Evolutionary conservation across 2,888 invertebrate species (phyloP).

Genomic region (Oscheius sp.): DNA sequence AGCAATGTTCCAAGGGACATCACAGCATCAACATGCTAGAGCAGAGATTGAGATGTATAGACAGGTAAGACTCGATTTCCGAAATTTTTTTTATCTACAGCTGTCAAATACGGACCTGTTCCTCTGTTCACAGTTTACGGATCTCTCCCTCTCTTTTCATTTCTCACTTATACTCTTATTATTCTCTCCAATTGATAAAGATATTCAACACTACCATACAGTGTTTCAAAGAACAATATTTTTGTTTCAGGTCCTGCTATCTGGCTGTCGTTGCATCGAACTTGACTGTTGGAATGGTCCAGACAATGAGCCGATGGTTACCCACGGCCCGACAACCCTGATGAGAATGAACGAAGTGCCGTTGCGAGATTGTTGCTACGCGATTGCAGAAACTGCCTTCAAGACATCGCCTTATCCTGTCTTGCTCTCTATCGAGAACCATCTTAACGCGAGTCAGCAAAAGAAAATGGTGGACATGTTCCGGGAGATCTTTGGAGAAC

Average conservation of each 20-base stretch:
- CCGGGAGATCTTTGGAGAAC: conserved; percentile 62
- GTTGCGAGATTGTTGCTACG: conserved; percentile 88
- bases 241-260: conserved; percentile 81
- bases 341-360: conserved; percentile 64
- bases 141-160: too few species aligned
- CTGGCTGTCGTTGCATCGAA: conserved; percentile 97
- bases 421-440: conserved; percentile 98
- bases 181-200: background rate
- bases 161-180: too few species aligned
- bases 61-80: conserved; percentile 76
- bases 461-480: conserved; percentile 63
- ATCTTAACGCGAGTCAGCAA: conserved; percentile 80
- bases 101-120: too few species aligned
- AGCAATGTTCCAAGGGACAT: conserved; percentile 29
- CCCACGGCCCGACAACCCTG: conserved; percentile 83
- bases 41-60: conserved; percentile 98
- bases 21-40: conserved; percentile 27
- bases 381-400: conserved; percentile 95
- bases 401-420: conserved; percentile 97
- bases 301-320: conserved; percentile 90
- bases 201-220: too few species aligned
- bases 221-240: background rate
- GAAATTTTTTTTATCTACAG: too few species aligned
- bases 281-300: conserved; percentile 97
- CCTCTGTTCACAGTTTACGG: too few species aligned